phyloP scores from a whole-genome alignment of 2,113 vertebrate genomes.

The Montifringilla adamsi region DNA sequence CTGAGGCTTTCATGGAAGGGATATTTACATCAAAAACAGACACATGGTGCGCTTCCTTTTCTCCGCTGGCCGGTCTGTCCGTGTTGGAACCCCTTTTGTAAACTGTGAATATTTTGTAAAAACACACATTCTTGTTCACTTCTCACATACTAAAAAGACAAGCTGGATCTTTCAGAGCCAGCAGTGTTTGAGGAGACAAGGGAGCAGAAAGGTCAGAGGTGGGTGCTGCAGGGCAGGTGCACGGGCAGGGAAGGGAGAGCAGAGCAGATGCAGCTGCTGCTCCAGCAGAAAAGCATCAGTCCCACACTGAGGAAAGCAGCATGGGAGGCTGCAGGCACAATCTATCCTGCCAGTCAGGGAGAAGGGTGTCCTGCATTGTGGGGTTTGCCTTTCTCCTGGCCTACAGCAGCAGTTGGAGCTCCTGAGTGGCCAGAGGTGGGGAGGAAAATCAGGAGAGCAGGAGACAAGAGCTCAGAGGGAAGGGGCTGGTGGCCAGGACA shows the following conservation, averaged over 20 bases:
- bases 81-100: neutral
- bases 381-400: neutral
- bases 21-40: constrained; percentile 99
- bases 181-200: neutral
- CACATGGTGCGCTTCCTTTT: constrained; percentile 82
- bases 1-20: constrained; percentile 98
- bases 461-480: neutral
- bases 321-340: neutral
- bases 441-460: neutral
- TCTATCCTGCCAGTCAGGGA: neutral
- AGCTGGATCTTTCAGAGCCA: neutral
- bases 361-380: accelerated
- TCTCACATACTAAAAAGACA: neutral
- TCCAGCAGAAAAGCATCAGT: neutral
- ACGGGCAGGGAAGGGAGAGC: neutral
- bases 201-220: neutral
- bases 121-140: neutral
- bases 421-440: neutral
- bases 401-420: neutral
- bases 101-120: neutral
- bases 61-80: neutral
- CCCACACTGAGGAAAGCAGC: neutral
- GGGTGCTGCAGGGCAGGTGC: neutral
- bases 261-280: neutral
- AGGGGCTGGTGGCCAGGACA: neutral